phyloP scores from a whole-genome alignment of 2,113 vertebrate species.

The Anoura caudifer region DNA sequence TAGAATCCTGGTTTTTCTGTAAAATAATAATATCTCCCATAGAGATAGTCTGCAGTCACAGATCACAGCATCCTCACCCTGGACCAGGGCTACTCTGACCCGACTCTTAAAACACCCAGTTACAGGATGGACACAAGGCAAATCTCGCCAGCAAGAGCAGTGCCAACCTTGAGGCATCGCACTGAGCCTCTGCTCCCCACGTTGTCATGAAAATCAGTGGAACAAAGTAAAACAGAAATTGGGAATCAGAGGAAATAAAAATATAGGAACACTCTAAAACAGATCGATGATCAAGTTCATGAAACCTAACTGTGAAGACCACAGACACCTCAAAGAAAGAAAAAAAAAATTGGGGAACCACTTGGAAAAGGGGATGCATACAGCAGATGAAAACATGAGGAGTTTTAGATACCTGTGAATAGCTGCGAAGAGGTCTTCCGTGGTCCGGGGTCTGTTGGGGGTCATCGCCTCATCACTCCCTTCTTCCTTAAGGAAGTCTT shows the following conservation, averaged over 20 bases:
- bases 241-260: slow-evolving; percentile 73
- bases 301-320: neutral
- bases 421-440: slow-evolving; percentile 97
- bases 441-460: slow-evolving; percentile 91
- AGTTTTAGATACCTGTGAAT: slow-evolving; percentile 92
- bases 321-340: neutral
- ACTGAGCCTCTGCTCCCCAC: slow-evolving; percentile 81
- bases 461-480: slow-evolving; percentile 83
- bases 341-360: fast-evolving
- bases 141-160: slow-evolving; percentile 88
- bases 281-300: slow-evolving; percentile 74
- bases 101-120: slow-evolving; percentile 76
- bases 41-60: slow-evolving; percentile 49
- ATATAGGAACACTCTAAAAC: slow-evolving; percentile 73
- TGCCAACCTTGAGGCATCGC: slow-evolving; percentile 82
- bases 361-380: neutral
- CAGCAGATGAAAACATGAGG: neutral
- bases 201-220: slow-evolving; percentile 77
- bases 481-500: slow-evolving; percentile 77
- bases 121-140: slow-evolving; percentile 80
- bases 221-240: slow-evolving; percentile 71
- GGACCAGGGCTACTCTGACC: slow-evolving; percentile 82
- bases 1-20: neutral
- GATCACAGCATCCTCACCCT: slow-evolving; percentile 58
- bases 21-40: slow-evolving; percentile 5